These are phyloP conservation scores for Eidolon dupreanum DNA, from an alignment of 2,797 vertebrate genomes.

Conservation along the genomic window DNA sequence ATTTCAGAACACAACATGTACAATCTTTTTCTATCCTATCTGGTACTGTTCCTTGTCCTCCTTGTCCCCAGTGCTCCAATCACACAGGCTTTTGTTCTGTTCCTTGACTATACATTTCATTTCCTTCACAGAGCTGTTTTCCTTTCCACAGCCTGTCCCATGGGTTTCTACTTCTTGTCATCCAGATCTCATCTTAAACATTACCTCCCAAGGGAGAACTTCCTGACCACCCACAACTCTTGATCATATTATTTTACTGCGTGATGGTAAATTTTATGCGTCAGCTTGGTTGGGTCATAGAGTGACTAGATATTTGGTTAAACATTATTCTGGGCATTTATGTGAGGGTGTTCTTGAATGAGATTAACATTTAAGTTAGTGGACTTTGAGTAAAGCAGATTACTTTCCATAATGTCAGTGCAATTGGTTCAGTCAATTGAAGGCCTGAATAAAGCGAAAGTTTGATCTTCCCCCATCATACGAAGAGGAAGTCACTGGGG, in stretches of 20 bases:
- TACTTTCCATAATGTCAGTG: neutral
- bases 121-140: neutral
- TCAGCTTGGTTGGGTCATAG: neutral
- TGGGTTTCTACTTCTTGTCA: neutral
- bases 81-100: neutral
- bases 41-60: neutral
- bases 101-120: neutral
- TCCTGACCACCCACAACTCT: neutral
- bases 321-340: neutral
- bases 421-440: fast-evolving
- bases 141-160: neutral
- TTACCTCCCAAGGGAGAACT: neutral
- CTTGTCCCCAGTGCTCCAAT: neutral
- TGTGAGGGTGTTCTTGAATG: neutral
- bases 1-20: neutral
- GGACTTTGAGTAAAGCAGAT: neutral
- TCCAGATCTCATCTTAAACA: neutral
- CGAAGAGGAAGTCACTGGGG: neutral
- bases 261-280: neutral
- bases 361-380: neutral
- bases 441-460: neutral
- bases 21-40: neutral
- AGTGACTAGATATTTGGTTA: neutral
- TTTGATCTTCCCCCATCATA: neutral
- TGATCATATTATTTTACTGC: neutral